Evolutionary conservation across 1,140 invertebrate genomes (phyloP).

Genomic region (Zaprionus camerounensis): DNA sequence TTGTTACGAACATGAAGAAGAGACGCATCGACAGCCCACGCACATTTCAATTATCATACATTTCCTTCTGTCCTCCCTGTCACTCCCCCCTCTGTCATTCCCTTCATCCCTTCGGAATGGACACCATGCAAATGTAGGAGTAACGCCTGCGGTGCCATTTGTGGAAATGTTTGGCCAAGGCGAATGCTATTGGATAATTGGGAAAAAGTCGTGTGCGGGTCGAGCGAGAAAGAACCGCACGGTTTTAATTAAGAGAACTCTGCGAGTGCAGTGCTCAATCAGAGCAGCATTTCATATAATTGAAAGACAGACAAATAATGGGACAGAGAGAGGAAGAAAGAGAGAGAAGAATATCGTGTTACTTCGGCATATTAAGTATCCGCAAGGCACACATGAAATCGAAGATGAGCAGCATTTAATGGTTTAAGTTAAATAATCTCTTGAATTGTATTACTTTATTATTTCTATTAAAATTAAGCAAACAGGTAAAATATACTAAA

Average conservation of each 20-base stretch:
- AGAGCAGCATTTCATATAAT: neutral
- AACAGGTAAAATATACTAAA: neutral
- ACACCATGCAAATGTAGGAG: neutral
- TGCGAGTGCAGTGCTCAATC: slow-evolving; percentile 2
- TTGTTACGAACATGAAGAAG: slow-evolving; percentile 1
- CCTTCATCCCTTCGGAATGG: neutral
- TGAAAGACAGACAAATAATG: neutral
- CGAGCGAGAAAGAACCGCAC: slow-evolving; percentile 15
- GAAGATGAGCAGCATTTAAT: neutral
- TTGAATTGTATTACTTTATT: too few species aligned
- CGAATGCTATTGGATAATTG: slow-evolving; percentile 12
- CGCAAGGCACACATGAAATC: neutral
- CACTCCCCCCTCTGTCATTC: neutral
- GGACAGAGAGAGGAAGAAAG: neutral
- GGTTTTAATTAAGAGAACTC: slow-evolving; percentile 47
- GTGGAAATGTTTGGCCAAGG: slow-evolving; percentile 44
- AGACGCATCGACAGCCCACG: slow-evolving; percentile 13
- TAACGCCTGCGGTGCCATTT: slow-evolving; percentile 27
- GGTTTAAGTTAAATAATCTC: neutral
- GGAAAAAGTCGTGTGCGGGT: slow-evolving; percentile 19
- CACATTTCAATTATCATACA: slow-evolving; percentile 57
- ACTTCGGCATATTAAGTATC: neutral
- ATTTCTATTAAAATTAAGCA: neutral
- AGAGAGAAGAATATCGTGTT: neutral
- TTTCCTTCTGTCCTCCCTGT: neutral